Base-by-base conservation (phyloP, 2,113 vertebrate genomes). In the Gallinago undulata region DNA sequence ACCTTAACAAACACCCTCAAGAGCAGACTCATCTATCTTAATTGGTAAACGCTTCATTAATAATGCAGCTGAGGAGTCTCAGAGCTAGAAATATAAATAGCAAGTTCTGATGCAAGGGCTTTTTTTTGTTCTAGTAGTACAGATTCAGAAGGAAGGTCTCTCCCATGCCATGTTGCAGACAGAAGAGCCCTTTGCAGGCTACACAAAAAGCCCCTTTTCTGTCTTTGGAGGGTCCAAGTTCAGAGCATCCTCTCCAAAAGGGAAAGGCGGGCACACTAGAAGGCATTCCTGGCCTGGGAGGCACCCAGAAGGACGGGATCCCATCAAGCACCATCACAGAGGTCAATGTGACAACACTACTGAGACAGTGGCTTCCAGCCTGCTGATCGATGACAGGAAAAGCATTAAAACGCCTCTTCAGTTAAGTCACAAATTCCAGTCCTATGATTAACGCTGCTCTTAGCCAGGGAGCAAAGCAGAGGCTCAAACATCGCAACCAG, bases 31-130 rank as follows among this genome's bases (percentile, higher is more conserved):
- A 97, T 97, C 95, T 96, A 94, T 97, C 95, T 96, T 98, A 98
- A 98, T 98, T 98, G 98, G 97, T 97, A 97, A 97, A 97, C 6
- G 95, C 93, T 98, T 98, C 96, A 95, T 98, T 98, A 98, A 98
- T 98, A 98, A 98, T 98, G 97, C 96, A 98, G 93, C 95, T 89
- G 85, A 92, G 90, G 84, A 97, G 94, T 95, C 90, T 96, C 95
- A 95, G 91, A 90, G 87, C 89, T 95, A 78, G 88, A 97, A 96
- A 92, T 97, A 96, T 94, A 97, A 96, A 97, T 97, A 97, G 95
- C 94, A 94, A 93, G 78, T 94, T 97, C 95, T 97, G 96, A 97
- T 97, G 96, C 92, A 97, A 97, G 92, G 90, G 70, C 3, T 45
- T 93, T 93, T 94, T 96, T 90, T 78, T 86, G 80, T 91, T 94